Percentiles rank a stretch among this genome's conserved stretches.
phyloP scores from a whole-genome alignment of 2,888 invertebrate species.

The Drosophila meridionalis region DNA sequence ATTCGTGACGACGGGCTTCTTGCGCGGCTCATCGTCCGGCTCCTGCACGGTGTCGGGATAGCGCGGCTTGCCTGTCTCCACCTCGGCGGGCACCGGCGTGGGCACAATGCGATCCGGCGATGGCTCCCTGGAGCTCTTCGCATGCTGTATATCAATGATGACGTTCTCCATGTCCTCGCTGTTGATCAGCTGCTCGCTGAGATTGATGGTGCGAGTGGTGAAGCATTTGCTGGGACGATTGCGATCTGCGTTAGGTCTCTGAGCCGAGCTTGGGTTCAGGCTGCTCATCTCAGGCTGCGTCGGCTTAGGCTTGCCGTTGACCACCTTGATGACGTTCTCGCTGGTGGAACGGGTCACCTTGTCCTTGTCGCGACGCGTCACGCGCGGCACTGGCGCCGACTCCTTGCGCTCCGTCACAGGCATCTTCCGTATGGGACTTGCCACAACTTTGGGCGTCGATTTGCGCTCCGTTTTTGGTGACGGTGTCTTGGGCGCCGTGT shows the following conservation, averaged over 20 bases:
- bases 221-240: slow-evolving; percentile 85
- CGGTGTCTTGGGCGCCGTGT: slow-evolving; percentile 72
- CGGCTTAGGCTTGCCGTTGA: slow-evolving; percentile 67
- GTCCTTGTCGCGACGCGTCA: slow-evolving; percentile 85
- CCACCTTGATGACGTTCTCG: slow-evolving; percentile 87
- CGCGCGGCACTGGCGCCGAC: slow-evolving; percentile 85
- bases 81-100: slow-evolving; percentile 87
- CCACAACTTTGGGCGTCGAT: slow-evolving; percentile 10
- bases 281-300: slow-evolving; percentile 62
- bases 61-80: slow-evolving; percentile 87
- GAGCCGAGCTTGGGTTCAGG: slow-evolving; percentile 51
- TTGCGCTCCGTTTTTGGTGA: slow-evolving; percentile 53
- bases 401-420: slow-evolving; percentile 85
- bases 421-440: slow-evolving; percentile 71
- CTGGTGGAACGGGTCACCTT: slow-evolving; percentile 87
- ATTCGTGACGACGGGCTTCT: slow-evolving; percentile 85
- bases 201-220: slow-evolving; percentile 86
- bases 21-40: slow-evolving; percentile 88
- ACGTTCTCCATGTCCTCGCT: slow-evolving; percentile 87
- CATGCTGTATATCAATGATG: slow-evolving; percentile 89
- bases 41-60: slow-evolving; percentile 91
- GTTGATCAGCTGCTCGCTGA: slow-evolving; percentile 86
- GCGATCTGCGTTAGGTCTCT: slow-evolving; percentile 57
- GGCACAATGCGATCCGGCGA: slow-evolving; percentile 90
- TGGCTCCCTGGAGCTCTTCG: slow-evolving; percentile 91